Base-by-base conservation (phyloP, 2,797 vertebrate species). In the Zalophus californianus region DNA sequence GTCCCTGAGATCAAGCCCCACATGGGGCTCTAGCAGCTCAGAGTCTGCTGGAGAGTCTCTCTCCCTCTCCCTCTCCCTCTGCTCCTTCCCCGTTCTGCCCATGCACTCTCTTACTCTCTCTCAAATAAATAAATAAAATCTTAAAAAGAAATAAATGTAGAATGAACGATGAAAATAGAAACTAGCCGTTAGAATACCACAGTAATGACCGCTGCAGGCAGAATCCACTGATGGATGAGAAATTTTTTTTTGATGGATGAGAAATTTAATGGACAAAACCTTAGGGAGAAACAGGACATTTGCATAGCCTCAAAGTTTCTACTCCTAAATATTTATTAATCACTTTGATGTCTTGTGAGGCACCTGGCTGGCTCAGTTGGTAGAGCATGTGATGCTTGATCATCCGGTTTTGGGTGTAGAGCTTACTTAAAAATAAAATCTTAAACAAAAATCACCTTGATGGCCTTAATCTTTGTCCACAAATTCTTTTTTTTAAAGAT, bases 111-210 rank as follows among this genome's bases (percentile, higher is more conserved):
- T 60, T 9, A 32, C 60, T 64, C 62, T 16, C 29, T 15, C 56
- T 58, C 21, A 58, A 58, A 58, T 58, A 58, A 20, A 20, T 20
- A 56, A 58, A 58, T 58, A 58, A 25, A 25, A 64, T 64, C 62
- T 64, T 64, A 0, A 32, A 64, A 64, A 64, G 2, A 64, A 83
- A 62, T 12, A 75, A 64, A 64, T 66, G 78, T 66, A 32, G 9
- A 75, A 54, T 66, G 27, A 92, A 64, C 38, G 18, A 77, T 41
- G 35, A 92, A 92, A 92, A 84, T 44, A 86, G 56, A 92, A 77
- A 77, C 32, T 38, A 5, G 38, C 35, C 18, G 25, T 56, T n/a
- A 84, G 50, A 38, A 58, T 62, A 29, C 14, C 89, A 44, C 35
- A 25, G 48, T 52, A 50, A 64, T 64, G 20, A 50, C 27, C 11